These are phyloP conservation scores for Nycteola revayana DNA, from an alignment of 2,888 invertebrate genomes.

Conservation along the genomic window DNA sequence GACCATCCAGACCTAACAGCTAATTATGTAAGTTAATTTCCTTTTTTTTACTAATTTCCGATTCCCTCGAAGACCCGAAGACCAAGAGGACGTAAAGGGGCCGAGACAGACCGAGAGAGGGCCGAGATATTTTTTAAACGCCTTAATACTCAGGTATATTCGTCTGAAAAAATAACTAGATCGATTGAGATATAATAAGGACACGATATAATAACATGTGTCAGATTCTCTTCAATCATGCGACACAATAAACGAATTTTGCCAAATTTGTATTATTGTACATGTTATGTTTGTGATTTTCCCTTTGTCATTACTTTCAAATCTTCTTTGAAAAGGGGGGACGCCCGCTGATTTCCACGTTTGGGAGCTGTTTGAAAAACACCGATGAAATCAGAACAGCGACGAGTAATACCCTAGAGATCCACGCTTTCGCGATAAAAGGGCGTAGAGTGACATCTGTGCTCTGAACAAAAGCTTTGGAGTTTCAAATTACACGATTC, in stretches of 20 bases:
- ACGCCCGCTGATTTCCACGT: slow-evolving; percentile 17
- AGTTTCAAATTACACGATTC: slow-evolving; percentile 70
- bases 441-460: slow-evolving; percentile 50
- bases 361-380: slow-evolving; percentile 24
- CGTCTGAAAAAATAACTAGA: too few relatives aligned
- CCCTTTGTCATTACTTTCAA: slow-evolving; percentile 20
- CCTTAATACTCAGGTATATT: too few relatives aligned
- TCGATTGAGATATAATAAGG: too few relatives aligned
- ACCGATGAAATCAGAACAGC: slow-evolving; percentile 39
- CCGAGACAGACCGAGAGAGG: too few relatives aligned
- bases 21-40: slow-evolving; percentile 92
- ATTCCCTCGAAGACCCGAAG: too few relatives aligned
- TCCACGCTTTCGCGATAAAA: slow-evolving; percentile 35
- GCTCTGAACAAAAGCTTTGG: slow-evolving; percentile 52
- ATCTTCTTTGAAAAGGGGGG: slow-evolving; percentile 21
- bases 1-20: slow-evolving; percentile 95
- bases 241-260: slow-evolving; percentile 17
- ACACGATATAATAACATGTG: slow-evolving; percentile 3
- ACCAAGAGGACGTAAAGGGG: too few relatives aligned
- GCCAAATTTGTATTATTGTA: slow-evolving; percentile 12
- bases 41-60: too few relatives aligned
- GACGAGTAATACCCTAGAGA: slow-evolving; percentile 33
- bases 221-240: slow-evolving; percentile 8
- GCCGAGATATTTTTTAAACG: too few relatives aligned
- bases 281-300: slow-evolving; percentile 13